Percentiles rank a stretch among this genome's conserved stretches.
Conservation (phyloP, 2,797 vertebrate species). For the Natrix natrix region DNA sequence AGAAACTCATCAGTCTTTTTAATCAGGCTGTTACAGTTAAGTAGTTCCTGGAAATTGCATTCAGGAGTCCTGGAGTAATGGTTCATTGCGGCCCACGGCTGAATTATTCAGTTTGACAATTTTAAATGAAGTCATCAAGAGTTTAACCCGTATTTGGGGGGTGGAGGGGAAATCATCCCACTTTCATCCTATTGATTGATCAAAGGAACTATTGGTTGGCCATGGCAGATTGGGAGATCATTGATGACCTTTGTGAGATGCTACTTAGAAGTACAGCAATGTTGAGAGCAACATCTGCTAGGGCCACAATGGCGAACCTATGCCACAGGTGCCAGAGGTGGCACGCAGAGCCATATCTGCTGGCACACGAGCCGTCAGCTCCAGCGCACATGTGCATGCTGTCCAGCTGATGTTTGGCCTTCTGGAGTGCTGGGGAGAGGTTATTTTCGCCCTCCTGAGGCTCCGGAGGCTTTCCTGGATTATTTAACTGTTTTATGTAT, state of each 20-base stretch:
- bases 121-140: conserved; percentile 12
- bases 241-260: background rate
- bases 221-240: background rate
- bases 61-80: conserved; percentile 6
- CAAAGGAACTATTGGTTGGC: background rate
- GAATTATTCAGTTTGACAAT: conserved; percentile 11
- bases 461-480: too few relatives aligned
- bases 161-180: background rate
- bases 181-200: background rate
- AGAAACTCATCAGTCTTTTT: conserved; percentile 23
- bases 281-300: background rate
- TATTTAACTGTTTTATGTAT: too few relatives aligned
- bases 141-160: background rate
- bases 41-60: background rate
- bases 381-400: too few relatives aligned
- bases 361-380: too few relatives aligned
- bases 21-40: conserved; percentile 23
- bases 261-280: background rate
- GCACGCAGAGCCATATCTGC: too few relatives aligned
- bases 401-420: too few relatives aligned
- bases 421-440: too few relatives aligned
- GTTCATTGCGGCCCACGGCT: conserved; percentile 14
- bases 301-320: too few relatives aligned
- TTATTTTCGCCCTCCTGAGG: too few relatives aligned
- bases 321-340: too few relatives aligned